Conservation (phyloP, 1,140 invertebrate species). For the Brachionus manjavacas region DNA sequence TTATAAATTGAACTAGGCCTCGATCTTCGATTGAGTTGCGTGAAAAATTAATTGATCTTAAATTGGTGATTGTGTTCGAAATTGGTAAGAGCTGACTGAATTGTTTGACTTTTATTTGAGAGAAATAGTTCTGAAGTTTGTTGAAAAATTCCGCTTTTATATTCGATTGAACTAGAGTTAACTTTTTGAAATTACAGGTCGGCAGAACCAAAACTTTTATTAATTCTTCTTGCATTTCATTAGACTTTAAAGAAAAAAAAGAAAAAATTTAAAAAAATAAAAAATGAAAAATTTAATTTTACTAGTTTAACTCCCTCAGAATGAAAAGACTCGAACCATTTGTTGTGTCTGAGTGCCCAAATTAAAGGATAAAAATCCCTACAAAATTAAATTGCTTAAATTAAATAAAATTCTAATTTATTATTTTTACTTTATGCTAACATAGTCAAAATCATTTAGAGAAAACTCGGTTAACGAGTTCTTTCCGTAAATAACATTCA, state of each 20-base stretch:
- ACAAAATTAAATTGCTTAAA: neutral
- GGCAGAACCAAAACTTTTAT: slow-evolving; percentile 24
- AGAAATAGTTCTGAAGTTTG: slow-evolving; percentile 6
- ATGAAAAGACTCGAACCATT: slow-evolving; percentile 39
- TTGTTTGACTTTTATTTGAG: neutral
- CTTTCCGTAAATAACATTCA: slow-evolving; percentile 37
- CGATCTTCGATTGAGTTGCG: slow-evolving; percentile 27
- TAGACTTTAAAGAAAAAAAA: neutral
- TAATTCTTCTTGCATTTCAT: slow-evolving; percentile 40
- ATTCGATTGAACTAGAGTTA: slow-evolving; percentile 14
- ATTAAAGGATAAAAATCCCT: slow-evolving; percentile 20
- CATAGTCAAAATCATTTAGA: slow-evolving; percentile 39
- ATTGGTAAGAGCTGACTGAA: neutral
- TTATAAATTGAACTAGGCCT: slow-evolving; percentile 1
- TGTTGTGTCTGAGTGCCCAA: slow-evolving; percentile 4
- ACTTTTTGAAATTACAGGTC: slow-evolving; percentile 10
- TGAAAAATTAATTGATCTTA: slow-evolving; percentile 21
- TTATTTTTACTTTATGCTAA: neutral
- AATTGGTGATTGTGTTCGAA: neutral
- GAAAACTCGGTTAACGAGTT: slow-evolving; percentile 39
- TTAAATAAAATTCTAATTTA: no score
- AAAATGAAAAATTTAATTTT: neutral
- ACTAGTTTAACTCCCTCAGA: slow-evolving; percentile 25
- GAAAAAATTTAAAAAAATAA: no score
- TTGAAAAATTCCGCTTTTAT: slow-evolving; percentile 36